A percentile compares a stretch with the other conserved stretches of the same genome.
Evolutionary conservation across 2,888 invertebrate genomes (phyloP).

Genomic region (Brachypterus glaber): DNA sequence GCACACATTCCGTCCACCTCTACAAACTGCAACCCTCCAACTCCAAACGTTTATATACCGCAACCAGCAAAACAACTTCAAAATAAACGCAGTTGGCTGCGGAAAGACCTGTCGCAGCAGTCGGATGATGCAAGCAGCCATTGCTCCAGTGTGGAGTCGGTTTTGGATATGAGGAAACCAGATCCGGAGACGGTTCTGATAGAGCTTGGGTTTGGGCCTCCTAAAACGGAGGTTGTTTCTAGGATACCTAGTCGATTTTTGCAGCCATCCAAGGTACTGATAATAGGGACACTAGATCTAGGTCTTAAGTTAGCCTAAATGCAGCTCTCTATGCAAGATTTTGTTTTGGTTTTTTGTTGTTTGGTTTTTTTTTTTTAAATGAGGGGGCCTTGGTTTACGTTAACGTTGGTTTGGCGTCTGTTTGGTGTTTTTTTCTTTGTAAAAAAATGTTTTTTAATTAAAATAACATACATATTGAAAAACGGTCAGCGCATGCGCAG

Average conservation of each 20-base stretch:
- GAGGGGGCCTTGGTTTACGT: too few relatives aligned
- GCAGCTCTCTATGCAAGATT: too few relatives aligned
- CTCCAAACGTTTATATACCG: not conserved
- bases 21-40: too few relatives aligned
- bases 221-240: conserved; percentile 56
- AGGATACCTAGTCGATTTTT: conserved; percentile 78
- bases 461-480: too few relatives aligned
- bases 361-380: too few relatives aligned
- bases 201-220: conserved; percentile 71
- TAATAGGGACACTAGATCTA: too few relatives aligned
- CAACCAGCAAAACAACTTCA: not conserved
- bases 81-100: not conserved
- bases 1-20: conserved; percentile 19
- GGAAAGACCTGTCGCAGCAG: conserved; percentile 36
- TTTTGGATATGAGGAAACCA: conserved; percentile 72
- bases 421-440: too few relatives aligned
- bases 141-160: conserved; percentile 72
- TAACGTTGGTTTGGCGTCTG: too few relatives aligned
- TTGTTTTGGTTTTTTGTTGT: too few relatives aligned
- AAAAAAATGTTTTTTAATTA: too few relatives aligned
- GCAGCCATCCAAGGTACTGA: conserved; percentile 63
- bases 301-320: too few relatives aligned
- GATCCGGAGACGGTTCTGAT: conserved; percentile 84
- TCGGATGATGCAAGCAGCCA: conserved; percentile 48
- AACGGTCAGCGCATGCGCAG: too few relatives aligned